Conservation (phyloP, 2,113 vertebrate genomes). For the Hippolais icterina region DNA sequence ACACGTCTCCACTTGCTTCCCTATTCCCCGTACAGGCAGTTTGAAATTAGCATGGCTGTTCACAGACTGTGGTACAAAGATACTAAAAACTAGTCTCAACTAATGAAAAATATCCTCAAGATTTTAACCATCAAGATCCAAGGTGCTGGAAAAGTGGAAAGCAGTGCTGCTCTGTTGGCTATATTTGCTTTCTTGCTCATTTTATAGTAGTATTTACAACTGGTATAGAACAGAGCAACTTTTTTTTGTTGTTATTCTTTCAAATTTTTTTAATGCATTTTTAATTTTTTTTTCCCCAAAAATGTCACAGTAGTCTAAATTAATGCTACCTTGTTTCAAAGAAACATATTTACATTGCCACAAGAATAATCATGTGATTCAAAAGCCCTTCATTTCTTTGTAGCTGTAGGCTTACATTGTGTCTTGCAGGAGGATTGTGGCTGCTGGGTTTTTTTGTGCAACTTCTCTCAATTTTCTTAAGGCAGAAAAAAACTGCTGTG, state of each 20-base stretch:
- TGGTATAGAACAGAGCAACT: background rate
- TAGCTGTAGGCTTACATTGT: background rate
- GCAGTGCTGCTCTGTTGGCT: background rate
- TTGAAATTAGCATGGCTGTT: background rate
- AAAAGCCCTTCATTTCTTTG: background rate
- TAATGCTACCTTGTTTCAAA: background rate
- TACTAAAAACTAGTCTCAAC: background rate
- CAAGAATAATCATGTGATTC: background rate
- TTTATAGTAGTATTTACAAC: background rate
- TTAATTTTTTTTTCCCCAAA: background rate
- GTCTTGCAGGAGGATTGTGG: background rate
- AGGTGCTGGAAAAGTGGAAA: background rate
- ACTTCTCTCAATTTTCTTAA: background rate
- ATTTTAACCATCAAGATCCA: background rate
- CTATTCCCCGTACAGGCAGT: background rate
- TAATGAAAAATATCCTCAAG: background rate
- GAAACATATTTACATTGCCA: background rate
- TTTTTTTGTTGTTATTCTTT: background rate
- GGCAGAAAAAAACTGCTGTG: background rate
- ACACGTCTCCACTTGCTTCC: fast-evolving
- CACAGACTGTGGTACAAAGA: background rate
- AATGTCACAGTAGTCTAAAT: background rate
- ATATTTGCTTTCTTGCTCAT: background rate
- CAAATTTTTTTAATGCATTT: background rate
- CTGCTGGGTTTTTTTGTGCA: background rate